Conservation (phyloP, 2,888 invertebrate genomes). For the Drosophila buzzatii region DNA sequence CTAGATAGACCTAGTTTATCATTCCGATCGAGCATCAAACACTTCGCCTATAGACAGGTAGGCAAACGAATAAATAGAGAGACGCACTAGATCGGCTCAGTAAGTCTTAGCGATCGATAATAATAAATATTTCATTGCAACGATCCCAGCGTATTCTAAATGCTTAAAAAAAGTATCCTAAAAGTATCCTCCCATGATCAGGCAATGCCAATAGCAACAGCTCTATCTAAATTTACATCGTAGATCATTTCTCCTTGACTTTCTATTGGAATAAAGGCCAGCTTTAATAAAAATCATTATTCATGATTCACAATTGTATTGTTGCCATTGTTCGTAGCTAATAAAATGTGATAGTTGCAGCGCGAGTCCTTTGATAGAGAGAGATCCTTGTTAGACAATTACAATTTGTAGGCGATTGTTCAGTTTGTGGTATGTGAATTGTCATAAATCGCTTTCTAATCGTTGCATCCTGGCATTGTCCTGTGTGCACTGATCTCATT, state of each 20-base stretch:
- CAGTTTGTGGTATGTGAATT: slow-evolving; percentile 28
- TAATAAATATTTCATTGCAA: no score
- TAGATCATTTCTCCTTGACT: slow-evolving; percentile 3
- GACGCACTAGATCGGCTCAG: no score
- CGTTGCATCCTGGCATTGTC: slow-evolving; percentile 39
- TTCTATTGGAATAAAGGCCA: background rate
- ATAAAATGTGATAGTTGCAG: slow-evolving; percentile 5
- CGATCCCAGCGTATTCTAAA: no score
- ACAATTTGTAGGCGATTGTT: slow-evolving; percentile 35
- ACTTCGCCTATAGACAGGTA: no score
- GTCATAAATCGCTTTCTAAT: slow-evolving; percentile 61
- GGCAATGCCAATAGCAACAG: background rate
- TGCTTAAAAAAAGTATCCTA: background rate
- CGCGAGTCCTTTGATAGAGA: slow-evolving; percentile 21
- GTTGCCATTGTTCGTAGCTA: slow-evolving; percentile 30
- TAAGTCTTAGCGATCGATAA: no score
- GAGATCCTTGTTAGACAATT: slow-evolving; percentile 40
- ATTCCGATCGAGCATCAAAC: no score
- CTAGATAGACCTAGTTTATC: no score
- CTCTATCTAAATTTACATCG: background rate
- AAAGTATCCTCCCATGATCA: background rate
- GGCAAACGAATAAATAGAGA: no score
- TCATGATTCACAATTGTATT: slow-evolving; percentile 42
- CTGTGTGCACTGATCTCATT: slow-evolving; percentile 79
- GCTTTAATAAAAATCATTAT: slow-evolving; percentile 57